Evolutionary conservation across 2,888 invertebrate genomes (phyloP), one percentile per base, ranked within the genome.

Genomic region (Volucella inanis): DNA sequence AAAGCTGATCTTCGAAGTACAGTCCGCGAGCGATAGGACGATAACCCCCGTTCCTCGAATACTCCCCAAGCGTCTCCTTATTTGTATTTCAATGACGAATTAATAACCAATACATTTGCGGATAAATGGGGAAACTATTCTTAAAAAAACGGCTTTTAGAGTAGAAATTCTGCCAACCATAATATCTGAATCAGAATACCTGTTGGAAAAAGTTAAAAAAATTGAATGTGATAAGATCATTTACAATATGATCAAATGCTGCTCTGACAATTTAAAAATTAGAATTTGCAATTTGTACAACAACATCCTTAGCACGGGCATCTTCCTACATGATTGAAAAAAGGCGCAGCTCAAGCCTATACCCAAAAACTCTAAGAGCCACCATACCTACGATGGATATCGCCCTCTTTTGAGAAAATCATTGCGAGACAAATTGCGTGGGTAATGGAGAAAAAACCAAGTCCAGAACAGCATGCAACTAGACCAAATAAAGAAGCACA

Each of bases 101-200:
- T 6, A 8, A 59, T 59, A 43, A 45, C 47, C 1, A 68, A 18
- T 6, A 70, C 49, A 2, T 70, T 70, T 14, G 70, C 57, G 10
- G 57, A 52, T 15, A 68, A 67, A 52, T 67, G 67, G 67, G 38
- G 18, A 67, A 43, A 22, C 43, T 67, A 68, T 14, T 14, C 52
- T 11, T 9, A 50, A 50, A 64, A 64, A 43, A n/a, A n/a, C n/a
- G n/a, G n/a, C n/a, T n/a, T n/a, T n/a, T n/a, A n/a, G n/a, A n/a
- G n/a, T n/a, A n/a, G 50, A 50, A 8, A 31, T 22, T 54, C 54
- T 54, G 9, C 31, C 6, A 1, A 43, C 39, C 41, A 1, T 41
- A 3, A 3, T 1, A n/a, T 14, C 15, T 22, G 12, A 64, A 31
- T 65, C 52, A 10, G 38, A 67, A 54, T 38, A 43, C 2, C 39